Percentiles rank a stretch among this genome's conserved stretches.
Evolutionary conservation across 1,140 invertebrate genomes (phyloP).

Genomic region (Heterodera schachtii): DNA sequence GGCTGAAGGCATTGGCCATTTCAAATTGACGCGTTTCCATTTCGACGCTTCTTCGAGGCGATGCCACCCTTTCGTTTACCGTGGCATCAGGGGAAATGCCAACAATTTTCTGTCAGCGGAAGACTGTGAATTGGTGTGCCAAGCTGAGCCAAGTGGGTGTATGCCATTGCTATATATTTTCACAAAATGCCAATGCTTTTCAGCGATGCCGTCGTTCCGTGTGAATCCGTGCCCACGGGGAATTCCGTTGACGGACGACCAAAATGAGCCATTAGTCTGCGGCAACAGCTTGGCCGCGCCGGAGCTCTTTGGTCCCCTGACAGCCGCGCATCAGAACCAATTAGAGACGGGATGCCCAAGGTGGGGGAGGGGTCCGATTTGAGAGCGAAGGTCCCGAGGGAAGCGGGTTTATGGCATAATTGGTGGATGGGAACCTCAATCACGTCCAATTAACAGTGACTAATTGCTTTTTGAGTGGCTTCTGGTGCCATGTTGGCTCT

Average conservation of each 20-base stretch:
- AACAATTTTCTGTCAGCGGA: constrained; percentile 61
- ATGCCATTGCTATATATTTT: constrained; percentile 8
- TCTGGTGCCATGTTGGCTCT: constrained; percentile 61
- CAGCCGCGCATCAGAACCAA: not conserved
- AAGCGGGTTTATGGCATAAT: no score
- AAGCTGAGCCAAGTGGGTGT: constrained; percentile 34
- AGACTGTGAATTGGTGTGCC: constrained; percentile 62
- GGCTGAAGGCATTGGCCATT: constrained; percentile 47
- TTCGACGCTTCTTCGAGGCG: constrained; percentile 53
- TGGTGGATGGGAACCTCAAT: no score
- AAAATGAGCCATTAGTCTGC: constrained; percentile 62
- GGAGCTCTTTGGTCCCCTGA: constrained; percentile 20
- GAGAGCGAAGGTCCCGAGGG: no score
- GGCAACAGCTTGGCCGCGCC: constrained; percentile 39
- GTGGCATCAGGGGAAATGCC: constrained; percentile 58
- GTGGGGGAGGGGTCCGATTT: not conserved
- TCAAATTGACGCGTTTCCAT: constrained; percentile 56
- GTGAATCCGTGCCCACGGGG: constrained; percentile 59
- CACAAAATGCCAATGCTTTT: not conserved
- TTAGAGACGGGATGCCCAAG: not conserved
- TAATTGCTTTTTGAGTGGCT: constrained; percentile 43
- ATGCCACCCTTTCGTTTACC: constrained; percentile 58
- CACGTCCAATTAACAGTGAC: not conserved
- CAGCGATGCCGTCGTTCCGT: constrained; percentile 44
- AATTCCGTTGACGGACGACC: constrained; percentile 51